phyloP scores from a whole-genome alignment of 2,888 invertebrate species.

The Macrophya alboannulata region DNA sequence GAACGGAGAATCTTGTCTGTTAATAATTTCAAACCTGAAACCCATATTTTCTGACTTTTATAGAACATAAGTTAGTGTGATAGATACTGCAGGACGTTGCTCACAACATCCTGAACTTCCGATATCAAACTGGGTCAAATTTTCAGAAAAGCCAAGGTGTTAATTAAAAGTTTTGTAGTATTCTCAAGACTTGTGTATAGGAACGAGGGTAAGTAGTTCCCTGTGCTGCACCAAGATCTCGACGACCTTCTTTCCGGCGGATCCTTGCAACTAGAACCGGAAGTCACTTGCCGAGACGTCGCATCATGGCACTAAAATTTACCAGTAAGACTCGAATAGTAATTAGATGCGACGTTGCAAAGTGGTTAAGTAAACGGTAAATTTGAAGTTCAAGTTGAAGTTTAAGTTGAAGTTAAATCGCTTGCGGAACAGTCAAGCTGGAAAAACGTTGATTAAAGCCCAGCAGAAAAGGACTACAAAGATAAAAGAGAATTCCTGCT shows the following conservation, averaged over 20 bases:
- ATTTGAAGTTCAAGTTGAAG: conserved; percentile 9
- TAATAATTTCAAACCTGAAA: neutral
- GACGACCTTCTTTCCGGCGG: conserved; percentile 38
- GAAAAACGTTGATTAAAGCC: neutral
- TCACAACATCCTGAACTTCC: neutral
- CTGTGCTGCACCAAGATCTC: conserved; percentile 17
- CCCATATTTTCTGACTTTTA: neutral
- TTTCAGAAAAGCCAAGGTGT: neutral
- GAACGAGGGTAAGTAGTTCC: conserved; percentile 18
- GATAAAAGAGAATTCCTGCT: neutral
- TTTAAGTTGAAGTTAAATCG: conserved; percentile 6
- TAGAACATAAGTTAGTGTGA: conserved; percentile 6
- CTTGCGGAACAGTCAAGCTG: neutral
- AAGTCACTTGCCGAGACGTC: conserved; percentile 22
- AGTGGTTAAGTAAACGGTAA: conserved; percentile 2
- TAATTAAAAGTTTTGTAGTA: conserved; percentile 40
- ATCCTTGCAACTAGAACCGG: conserved; percentile 11
- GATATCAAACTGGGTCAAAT: conserved; percentile 34
- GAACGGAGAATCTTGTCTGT: neutral
- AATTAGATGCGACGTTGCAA: conserved; percentile 18
- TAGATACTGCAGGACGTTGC: neutral
- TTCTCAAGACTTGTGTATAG: conserved; percentile 25
- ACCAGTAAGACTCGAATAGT: neutral
- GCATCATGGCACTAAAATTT: neutral
- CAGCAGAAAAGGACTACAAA: neutral